Evolutionary conservation across 2,797 vertebrate genomes (phyloP).

Genomic region (Amblyopsis hoosieri): DNA sequence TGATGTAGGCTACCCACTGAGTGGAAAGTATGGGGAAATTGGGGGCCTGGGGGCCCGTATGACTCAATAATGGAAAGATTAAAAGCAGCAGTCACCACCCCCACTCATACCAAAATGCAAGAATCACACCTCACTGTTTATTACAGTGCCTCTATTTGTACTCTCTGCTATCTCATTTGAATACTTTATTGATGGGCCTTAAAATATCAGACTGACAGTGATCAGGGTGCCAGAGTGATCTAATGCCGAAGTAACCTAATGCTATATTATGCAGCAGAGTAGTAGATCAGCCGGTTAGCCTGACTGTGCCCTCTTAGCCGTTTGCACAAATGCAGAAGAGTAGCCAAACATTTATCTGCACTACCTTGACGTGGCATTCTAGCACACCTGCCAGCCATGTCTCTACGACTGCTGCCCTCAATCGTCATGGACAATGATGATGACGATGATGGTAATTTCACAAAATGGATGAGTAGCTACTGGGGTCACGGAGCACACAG

Average conservation of each 20-base stretch:
- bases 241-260: constrained; percentile 46
- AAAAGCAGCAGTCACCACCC: constrained; percentile 70
- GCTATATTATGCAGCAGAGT: constrained; percentile 35
- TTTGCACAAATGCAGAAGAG: constrained; percentile 12
- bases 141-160: constrained; percentile 33
- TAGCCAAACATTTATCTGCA: constrained; percentile 25
- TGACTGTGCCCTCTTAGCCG: constrained; percentile 52
- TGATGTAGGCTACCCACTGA: constrained; percentile 72
- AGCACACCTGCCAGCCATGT: constrained; percentile 58
- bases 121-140: constrained; percentile 26
- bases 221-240: constrained; percentile 39
- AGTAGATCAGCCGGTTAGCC: constrained; percentile 27
- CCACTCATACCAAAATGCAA: constrained; percentile 33
- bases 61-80: constrained; percentile 86
- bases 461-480: constrained; percentile 98
- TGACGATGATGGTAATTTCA: constrained; percentile 92
- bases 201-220: constrained; percentile 53
- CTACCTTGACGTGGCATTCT: constrained; percentile 25
- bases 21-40: constrained; percentile 77
- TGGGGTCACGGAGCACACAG: constrained; percentile 85
- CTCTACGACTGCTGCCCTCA: constrained; percentile 73
- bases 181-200: constrained; percentile 68
- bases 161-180: constrained; percentile 72
- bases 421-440: constrained; percentile 89
- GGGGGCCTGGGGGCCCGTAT: constrained; percentile 67